Conservation (phyloP, 1,140 invertebrate species). For the Hirudo medicinalis region DNA sequence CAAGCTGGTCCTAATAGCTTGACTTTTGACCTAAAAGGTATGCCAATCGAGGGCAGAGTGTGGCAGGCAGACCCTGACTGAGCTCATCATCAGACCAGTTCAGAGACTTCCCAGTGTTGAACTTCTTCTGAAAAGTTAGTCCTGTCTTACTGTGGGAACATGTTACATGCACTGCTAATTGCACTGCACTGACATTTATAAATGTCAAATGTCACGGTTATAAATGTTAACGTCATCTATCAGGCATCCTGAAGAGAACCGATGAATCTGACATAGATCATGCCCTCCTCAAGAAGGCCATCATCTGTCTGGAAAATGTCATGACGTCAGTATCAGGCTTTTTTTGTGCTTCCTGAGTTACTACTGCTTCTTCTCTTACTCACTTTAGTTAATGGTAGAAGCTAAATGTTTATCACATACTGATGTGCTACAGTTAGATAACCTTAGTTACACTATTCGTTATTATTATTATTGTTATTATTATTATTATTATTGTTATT, state of each 20-base stretch:
- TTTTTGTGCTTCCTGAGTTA: too few relatives aligned
- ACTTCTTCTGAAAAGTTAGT: slow-evolving; percentile 53
- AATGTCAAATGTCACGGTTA: too few relatives aligned
- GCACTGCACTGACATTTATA: too few relatives aligned
- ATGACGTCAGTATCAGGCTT: slow-evolving; percentile 51
- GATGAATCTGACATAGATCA: slow-evolving; percentile 70
- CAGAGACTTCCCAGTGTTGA: slow-evolving; percentile 88
- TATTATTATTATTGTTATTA: too few relatives aligned
- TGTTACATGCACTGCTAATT: slow-evolving; percentile 21
- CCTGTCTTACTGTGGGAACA: too few relatives aligned
- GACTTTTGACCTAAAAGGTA: background rate
- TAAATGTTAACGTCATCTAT: slow-evolving; percentile 28
- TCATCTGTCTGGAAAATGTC: slow-evolving; percentile 75
- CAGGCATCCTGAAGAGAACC: slow-evolving; percentile 83
- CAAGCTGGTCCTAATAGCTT: background rate
- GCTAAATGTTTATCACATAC: too few relatives aligned
- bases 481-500: too few relatives aligned
- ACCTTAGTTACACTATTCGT: too few relatives aligned
- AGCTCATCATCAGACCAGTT: slow-evolving; percentile 86
- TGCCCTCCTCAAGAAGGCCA: slow-evolving; percentile 64
- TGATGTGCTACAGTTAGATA: too few relatives aligned
- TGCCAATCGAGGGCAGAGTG: slow-evolving; percentile 59
- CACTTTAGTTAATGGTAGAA: too few relatives aligned
- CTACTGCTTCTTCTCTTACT: too few relatives aligned
- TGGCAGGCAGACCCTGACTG: slow-evolving; percentile 79